A percentile compares a stretch with the other conserved stretches of the same genome.
These are phyloP conservation scores for Lepidonotus clava DNA, from an alignment of 2,888 invertebrate genomes.

Conservation along the genomic window DNA sequence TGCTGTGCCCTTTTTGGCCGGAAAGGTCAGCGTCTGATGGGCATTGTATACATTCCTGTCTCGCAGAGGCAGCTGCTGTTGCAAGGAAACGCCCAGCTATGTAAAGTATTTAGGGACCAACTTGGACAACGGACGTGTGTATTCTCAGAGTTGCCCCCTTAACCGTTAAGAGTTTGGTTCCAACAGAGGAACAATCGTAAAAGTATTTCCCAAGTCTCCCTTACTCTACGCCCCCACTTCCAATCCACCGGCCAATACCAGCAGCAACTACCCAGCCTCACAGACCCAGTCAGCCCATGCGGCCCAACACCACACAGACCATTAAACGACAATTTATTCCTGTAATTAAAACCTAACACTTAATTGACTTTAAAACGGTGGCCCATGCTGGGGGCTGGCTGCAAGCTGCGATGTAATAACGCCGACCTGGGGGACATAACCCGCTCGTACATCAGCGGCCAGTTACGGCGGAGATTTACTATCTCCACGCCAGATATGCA, in stretches of 20 bases:
- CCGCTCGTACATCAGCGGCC: slow-evolving; percentile 15
- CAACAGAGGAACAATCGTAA: no score
- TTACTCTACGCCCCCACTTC: neutral
- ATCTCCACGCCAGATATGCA: neutral
- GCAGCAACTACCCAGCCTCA: neutral
- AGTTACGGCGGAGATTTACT: slow-evolving; percentile 35
- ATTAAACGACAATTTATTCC: slow-evolving; percentile 25
- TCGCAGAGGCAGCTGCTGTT: neutral
- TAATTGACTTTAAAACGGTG: slow-evolving; percentile 52
- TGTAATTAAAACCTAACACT: slow-evolving; percentile 49
- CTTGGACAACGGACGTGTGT: no score
- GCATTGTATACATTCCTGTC: neutral
- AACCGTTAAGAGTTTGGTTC: no score
- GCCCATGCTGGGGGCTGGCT: slow-evolving; percentile 10
- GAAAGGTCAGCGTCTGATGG: slow-evolving; percentile 22
- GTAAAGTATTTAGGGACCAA: neutral
- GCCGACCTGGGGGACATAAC: neutral
- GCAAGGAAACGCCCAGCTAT: slow-evolving; percentile 26
- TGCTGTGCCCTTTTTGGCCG: slow-evolving; percentile 43
- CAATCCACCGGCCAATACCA: neutral
- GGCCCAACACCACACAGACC: slow-evolving; percentile 5
- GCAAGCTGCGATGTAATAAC: slow-evolving; percentile 20
- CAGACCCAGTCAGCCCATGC: neutral
- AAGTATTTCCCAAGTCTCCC: no score
- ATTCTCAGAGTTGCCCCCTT: no score